These are phyloP conservation scores for Drosophila subobscura DNA, from an alignment of 1,140 invertebrate genomes.

Conservation along the genomic window DNA sequence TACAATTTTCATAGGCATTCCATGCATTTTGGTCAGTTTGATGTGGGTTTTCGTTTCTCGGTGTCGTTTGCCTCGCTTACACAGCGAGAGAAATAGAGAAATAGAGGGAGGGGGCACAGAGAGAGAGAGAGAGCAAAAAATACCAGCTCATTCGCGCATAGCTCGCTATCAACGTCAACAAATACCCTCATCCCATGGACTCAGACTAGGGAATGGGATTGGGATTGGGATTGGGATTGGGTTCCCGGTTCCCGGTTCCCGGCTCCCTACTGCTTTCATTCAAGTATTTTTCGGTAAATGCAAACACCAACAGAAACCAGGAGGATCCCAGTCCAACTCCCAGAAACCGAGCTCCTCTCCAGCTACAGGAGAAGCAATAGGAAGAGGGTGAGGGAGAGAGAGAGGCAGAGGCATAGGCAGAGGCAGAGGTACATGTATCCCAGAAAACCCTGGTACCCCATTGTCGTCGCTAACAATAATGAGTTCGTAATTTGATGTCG, in stretches of 20 bases:
- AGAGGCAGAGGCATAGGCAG: background rate
- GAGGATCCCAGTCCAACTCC: background rate
- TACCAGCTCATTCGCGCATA: constrained; percentile 12
- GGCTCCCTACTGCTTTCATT: constrained; percentile 17
- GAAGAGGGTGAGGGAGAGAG: background rate
- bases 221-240: too few species aligned
- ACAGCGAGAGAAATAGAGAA: constrained; percentile 37
- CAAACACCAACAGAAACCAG: constrained; percentile 50
- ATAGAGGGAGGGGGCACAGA: background rate
- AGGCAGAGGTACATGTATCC: background rate
- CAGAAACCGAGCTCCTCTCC: background rate
- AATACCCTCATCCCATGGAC: constrained; percentile 38
- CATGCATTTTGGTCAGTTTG: constrained; percentile 82
- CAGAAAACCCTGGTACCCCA: constrained; percentile 19
- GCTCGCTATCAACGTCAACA: constrained; percentile 71
- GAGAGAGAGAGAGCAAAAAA: constrained; percentile 15
- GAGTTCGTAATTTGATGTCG: constrained; percentile 80
- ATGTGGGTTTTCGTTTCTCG: constrained; percentile 77
- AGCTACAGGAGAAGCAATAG: too few species aligned
- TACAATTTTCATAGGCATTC: constrained; percentile 79
- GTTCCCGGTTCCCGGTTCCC: constrained; percentile 3
- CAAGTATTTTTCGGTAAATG: constrained; percentile 69
- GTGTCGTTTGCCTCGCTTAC: constrained; percentile 59
- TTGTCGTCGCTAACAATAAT: constrained; percentile 77
- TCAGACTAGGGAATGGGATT: background rate